Conservation (phyloP, 2,888 invertebrate genomes). For the Electrophaes corylata region DNA sequence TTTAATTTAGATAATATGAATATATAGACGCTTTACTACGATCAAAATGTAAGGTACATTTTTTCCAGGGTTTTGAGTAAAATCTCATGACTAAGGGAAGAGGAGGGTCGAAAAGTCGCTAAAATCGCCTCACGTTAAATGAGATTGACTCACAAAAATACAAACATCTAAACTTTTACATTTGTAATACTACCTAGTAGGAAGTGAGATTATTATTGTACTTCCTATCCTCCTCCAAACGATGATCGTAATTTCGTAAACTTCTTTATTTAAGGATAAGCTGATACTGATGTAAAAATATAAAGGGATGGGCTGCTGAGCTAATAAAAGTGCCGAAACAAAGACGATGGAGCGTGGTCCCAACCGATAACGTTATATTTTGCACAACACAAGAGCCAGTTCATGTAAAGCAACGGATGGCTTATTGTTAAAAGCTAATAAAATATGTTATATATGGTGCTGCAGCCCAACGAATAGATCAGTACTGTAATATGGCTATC, state of each 20-base stretch:
- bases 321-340: slow-evolving; percentile 56
- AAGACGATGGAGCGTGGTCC: slow-evolving; percentile 50
- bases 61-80: too few species aligned
- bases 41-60: too few species aligned
- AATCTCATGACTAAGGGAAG: too few species aligned
- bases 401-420: slow-evolving; percentile 48
- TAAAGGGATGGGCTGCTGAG: slow-evolving; percentile 49
- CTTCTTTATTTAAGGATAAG: slow-evolving; percentile 27
- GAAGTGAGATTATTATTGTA: too few species aligned
- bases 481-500: slow-evolving; percentile 50
- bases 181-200: too few species aligned
- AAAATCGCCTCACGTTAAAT: too few species aligned
- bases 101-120: too few species aligned
- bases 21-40: too few species aligned
- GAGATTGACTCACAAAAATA: too few species aligned
- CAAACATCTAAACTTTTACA: too few species aligned
- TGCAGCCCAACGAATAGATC: slow-evolving; percentile 51
- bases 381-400: slow-evolving; percentile 44
- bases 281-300: slow-evolving; percentile 40
- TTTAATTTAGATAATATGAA: too few species aligned
- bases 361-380: slow-evolving; percentile 46
- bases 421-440: slow-evolving; percentile 59
- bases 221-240: neutral
- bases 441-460: slow-evolving; percentile 61
- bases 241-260: slow-evolving; percentile 6